Base-by-base conservation (phyloP, 2,113 vertebrate species). In the Hippocampus mohnikei region DNA sequence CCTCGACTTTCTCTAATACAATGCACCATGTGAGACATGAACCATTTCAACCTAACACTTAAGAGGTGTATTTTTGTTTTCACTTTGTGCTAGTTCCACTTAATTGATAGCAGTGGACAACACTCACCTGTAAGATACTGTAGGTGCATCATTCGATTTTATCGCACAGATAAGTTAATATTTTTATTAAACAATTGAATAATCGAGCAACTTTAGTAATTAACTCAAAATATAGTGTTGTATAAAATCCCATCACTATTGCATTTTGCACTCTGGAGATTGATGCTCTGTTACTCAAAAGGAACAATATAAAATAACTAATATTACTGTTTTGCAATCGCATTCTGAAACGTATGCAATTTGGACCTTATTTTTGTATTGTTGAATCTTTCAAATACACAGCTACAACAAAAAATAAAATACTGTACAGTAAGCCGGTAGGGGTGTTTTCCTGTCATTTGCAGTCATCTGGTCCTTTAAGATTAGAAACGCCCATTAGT, bases 401-500 rank as follows among this genome's bases (percentile, higher is more conserved):
- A 18, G 16, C 13, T 48, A 48, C 46, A 20, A 18, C 5, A 48
- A 48, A 48, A 16, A 16, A 53, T 21, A 23, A 55, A 55, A 55
- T 55, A 55, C 42, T 13, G 11, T 44, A 55, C 42, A 44, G 11
- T 44, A 44, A 44, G 1, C 15, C 12, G 2, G 3, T 3, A 12
- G 0, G 15, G 29, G 0, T 3, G 42, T 4, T 50, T 16, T 18
- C 4, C 16, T 50, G 46, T 50, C 16, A 20, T 20, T 44, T 11
- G 3, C 42, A 44, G 0, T 37, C 8, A 11, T 55, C 10, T 62
- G 16, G 11, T 1, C 41, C 81, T 87, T 85, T 87, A 82, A 73
- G 11, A 9, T 42, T 2, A 33, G 21, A 33, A 9, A 15, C 65
- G 18, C 67, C 64, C 11, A 80, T 78, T 77, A 73, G 80, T 5